Conservation (phyloP, 2,888 invertebrate species). For the Priapulus caudatus region DNA sequence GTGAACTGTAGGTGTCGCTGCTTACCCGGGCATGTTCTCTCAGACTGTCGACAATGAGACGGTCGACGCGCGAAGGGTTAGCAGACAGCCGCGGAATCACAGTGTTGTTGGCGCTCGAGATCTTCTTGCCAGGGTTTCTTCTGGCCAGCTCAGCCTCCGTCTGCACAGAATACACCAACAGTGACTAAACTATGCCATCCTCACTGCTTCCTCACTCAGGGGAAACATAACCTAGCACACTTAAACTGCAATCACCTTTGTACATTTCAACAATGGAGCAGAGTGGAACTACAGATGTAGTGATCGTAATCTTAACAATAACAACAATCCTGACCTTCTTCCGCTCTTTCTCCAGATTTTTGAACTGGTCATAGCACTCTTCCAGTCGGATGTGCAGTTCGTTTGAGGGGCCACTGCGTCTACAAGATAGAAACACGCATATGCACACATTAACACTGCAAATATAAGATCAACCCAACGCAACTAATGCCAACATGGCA, state of each 20-base stretch:
- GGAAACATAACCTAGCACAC: too few species aligned
- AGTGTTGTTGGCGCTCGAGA: constrained; percentile 61
- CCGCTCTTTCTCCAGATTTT: constrained; percentile 61
- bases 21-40: constrained; percentile 53
- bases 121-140: constrained; percentile 62
- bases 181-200: too few species aligned
- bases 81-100: constrained; percentile 62
- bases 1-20: too few species aligned
- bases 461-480: too few species aligned
- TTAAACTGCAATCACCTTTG: too few species aligned
- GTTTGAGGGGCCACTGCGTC: constrained; percentile 37
- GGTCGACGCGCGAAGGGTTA: constrained; percentile 61
- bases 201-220: too few species aligned
- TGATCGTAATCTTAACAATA: too few species aligned
- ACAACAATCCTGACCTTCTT: constrained; percentile 54
- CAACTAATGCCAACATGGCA: too few species aligned
- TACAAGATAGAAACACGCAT: constrained; percentile 17
- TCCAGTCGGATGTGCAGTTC: constrained; percentile 59
- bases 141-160: constrained; percentile 63
- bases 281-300: too few species aligned
- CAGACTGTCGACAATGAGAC: constrained; percentile 64
- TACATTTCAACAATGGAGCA: too few species aligned
- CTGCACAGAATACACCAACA: constrained; percentile 23
- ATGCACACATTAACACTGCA: too few species aligned
- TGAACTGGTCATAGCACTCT: constrained; percentile 66